Evolutionary conservation across 2,113 vertebrate genomes (phyloP).

Genomic region (Nyctibius bracteatus): DNA sequence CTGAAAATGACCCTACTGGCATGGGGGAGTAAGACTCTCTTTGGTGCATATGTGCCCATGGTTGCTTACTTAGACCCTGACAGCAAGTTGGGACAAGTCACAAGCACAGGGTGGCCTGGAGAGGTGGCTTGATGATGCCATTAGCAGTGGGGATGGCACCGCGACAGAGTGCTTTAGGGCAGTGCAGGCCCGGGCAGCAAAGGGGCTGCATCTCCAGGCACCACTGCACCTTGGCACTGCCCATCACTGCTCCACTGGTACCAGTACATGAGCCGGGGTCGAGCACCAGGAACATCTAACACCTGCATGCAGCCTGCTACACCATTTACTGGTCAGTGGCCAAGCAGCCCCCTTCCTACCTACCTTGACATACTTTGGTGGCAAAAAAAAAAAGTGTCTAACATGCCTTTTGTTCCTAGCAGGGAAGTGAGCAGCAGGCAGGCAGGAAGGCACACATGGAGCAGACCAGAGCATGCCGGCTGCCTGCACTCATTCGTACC

Average conservation of each 20-base stretch:
- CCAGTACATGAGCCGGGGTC: too few relatives aligned
- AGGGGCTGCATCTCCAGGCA: background rate
- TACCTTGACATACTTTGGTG: too few relatives aligned
- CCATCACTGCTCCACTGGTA: background rate
- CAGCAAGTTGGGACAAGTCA: background rate
- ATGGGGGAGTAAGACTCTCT: rapidly evolving
- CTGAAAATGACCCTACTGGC: background rate
- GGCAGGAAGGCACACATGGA: background rate
- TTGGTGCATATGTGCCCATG: background rate
- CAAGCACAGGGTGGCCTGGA: background rate
- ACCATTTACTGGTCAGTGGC: rapidly evolving
- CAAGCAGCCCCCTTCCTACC: background rate
- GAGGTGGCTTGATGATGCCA: background rate
- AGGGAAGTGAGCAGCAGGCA: background rate
- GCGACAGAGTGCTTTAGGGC: too few relatives aligned
- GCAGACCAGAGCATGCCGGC: background rate
- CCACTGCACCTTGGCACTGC: rapidly evolving
- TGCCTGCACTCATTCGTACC: background rate
- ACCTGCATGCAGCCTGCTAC: background rate
- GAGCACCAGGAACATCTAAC: rapidly evolving
- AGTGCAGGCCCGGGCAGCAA: background rate
- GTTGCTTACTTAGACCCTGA: background rate
- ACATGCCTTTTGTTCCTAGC: background rate
- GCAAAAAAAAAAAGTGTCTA: background rate
- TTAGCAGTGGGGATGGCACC: background rate